Evolutionary conservation across 2,113 vertebrate species (phyloP).

Genomic region (Dromas ardeola): DNA sequence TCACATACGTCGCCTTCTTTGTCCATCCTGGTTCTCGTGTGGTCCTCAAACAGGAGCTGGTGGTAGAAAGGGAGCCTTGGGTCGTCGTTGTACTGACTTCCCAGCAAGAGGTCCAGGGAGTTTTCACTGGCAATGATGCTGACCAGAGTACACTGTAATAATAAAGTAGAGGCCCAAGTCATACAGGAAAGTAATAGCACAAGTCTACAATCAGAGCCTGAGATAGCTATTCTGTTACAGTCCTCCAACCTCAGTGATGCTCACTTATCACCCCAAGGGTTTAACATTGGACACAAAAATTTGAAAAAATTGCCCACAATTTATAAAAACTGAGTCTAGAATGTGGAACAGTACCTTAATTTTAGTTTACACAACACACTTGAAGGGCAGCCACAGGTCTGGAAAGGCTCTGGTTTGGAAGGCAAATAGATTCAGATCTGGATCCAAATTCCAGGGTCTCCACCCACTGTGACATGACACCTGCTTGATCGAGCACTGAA

Average conservation of each 20-base stretch:
- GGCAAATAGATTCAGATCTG: background rate
- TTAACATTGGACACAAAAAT: background rate
- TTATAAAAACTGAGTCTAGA: background rate
- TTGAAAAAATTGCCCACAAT: background rate
- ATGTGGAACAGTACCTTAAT: background rate
- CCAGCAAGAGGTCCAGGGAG: background rate
- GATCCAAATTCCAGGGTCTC: background rate
- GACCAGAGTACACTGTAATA: background rate
- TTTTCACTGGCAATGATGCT: background rate
- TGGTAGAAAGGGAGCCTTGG: background rate
- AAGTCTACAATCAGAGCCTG: background rate
- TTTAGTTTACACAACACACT: background rate
- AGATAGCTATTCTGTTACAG: background rate
- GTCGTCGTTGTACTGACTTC: rapidly evolving
- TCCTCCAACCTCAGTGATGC: background rate
- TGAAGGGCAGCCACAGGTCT: background rate
- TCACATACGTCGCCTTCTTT: background rate
- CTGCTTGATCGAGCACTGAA: background rate
- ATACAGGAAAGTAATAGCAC: background rate
- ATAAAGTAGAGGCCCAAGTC: background rate
- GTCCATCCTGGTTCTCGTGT: rapidly evolving
- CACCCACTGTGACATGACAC: background rate
- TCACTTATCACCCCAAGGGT: background rate
- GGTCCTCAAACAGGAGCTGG: background rate
- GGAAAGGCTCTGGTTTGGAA: background rate